phyloP scores from a whole-genome alignment of 2,888 invertebrate species.

The Ormia ochracea region DNA sequence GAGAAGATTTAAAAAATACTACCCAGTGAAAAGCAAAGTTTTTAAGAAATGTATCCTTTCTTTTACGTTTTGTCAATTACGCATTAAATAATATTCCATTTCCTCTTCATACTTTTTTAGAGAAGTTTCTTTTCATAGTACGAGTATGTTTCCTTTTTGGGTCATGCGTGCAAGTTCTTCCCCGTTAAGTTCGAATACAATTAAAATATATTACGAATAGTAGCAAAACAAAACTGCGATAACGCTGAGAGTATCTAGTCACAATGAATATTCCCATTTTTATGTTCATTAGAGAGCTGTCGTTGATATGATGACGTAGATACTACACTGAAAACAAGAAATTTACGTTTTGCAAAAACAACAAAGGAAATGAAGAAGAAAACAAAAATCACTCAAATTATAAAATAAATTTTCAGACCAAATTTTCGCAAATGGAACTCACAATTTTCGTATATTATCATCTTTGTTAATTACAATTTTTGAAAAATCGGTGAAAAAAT shows the following conservation, averaged over 20 bases:
- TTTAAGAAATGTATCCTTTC: not conserved
- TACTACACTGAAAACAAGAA: no score
- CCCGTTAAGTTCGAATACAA: slow-evolving; percentile 38
- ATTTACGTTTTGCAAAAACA: no score
- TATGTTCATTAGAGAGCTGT: not conserved
- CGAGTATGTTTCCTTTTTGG: slow-evolving; percentile 6
- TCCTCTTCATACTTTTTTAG: not conserved
- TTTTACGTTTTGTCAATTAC: not conserved
- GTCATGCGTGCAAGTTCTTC: slow-evolving; percentile 51
- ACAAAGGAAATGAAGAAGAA: no score
- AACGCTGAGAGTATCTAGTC: not conserved
- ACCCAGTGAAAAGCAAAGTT: not conserved
- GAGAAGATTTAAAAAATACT: not conserved
- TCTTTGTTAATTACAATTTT: no score
- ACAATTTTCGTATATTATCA: no score
- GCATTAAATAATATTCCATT: slow-evolving; percentile 22
- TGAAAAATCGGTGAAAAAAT: no score
- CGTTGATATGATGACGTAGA: not conserved
- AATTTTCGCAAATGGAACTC: no score
- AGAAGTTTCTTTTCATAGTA: not conserved
- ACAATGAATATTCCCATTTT: not conserved
- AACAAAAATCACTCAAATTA: no score
- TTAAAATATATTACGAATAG: slow-evolving; percentile 45
- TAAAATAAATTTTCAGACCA: no score
- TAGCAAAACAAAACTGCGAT: slow-evolving; percentile 47